Base-by-base conservation (phyloP, 2,888 invertebrate species). In the Drosophila setosimentum region DNA sequence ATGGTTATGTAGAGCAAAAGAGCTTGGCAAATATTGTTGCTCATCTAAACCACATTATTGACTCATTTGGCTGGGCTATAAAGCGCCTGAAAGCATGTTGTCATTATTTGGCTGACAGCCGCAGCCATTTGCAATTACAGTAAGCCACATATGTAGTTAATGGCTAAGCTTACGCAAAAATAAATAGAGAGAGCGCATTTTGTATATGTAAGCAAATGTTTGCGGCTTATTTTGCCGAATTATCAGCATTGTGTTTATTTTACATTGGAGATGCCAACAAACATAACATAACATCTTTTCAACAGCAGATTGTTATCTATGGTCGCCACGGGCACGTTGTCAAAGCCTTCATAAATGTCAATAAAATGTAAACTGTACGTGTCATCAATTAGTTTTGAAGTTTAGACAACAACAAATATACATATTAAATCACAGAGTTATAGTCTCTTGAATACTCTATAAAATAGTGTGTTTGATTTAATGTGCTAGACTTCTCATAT, bases 41-140 rank as follows among this genome's bases (percentile, higher is more conserved):
- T 82, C 82, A 82, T 84, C 76, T 72, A 75, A 83, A 68, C 76
- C 79, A 76, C 86, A 79, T 85, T 85, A 85, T 87, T 85, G 84
- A 87, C 84, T 81, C 87, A 78, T 85, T 85, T 79, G 67, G 73
- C 37, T 37, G 67, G 69, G 51, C 67, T 73, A 69, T 72, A 80
- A 84, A 80, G 68, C 79, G 86, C 73, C 83, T 55, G 69, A 51
- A 87, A 85, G 87, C 85, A 87, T 87, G 87, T 79, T 81, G 83
- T 84, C 83, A 81, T 83, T 82, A 82, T 87, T 75, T 71, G 58
- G 78, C 50, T 76, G 76, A 78, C 78, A 78, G 71, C 76, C 81
- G 73, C 76, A 73, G 73, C 74, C 79, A 75, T 83, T 87, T 85
- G 82, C 86, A 85, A 87, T 85, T 85, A 87, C 87, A 79, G 59